These are phyloP conservation scores for Stratiomys singularior DNA, from an alignment of 2,888 invertebrate genomes.

Conservation along the genomic window DNA sequence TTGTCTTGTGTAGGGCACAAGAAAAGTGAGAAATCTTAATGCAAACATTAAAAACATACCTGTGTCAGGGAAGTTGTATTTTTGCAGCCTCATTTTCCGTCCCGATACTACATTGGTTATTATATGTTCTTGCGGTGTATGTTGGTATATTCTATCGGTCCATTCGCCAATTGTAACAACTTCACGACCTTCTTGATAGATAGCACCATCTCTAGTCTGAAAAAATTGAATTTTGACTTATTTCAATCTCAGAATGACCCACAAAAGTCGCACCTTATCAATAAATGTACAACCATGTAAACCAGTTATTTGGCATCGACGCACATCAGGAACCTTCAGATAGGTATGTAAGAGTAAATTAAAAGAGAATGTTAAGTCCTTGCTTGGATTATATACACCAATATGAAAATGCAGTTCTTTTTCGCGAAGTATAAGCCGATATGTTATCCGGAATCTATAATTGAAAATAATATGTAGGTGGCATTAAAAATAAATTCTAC, in stretches of 20 bases:
- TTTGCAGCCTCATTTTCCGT: conserved; percentile 90
- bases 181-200: conserved; percentile 91
- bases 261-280: conserved; percentile 75
- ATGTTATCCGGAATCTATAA: conserved; percentile 87
- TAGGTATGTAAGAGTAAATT: conserved; percentile 94
- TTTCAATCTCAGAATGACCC: conserved; percentile 59
- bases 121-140: conserved; percentile 91
- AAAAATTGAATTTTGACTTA: conserved; percentile 62
- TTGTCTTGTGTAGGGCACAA: too few species aligned
- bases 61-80: conserved; percentile 94
- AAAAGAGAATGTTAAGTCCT: conserved; percentile 89
- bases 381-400: conserved; percentile 93
- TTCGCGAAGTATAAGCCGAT: conserved; percentile 88
- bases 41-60: conserved; percentile 68
- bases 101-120: conserved; percentile 93
- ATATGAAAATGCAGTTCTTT: conserved; percentile 93
- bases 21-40: too few species aligned
- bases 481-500: not conserved
- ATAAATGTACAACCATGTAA: conserved; percentile 90
- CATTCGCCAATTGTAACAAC: conserved; percentile 90
- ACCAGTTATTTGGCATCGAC: conserved; percentile 91
- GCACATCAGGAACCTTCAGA: conserved; percentile 94
- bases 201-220: conserved; percentile 83
- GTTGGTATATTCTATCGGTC: conserved; percentile 94
- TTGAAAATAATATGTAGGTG: not conserved